These are phyloP conservation scores for Carcharodon carcharias DNA, from an alignment of 2,797 vertebrate genomes.

Conservation along the genomic window DNA sequence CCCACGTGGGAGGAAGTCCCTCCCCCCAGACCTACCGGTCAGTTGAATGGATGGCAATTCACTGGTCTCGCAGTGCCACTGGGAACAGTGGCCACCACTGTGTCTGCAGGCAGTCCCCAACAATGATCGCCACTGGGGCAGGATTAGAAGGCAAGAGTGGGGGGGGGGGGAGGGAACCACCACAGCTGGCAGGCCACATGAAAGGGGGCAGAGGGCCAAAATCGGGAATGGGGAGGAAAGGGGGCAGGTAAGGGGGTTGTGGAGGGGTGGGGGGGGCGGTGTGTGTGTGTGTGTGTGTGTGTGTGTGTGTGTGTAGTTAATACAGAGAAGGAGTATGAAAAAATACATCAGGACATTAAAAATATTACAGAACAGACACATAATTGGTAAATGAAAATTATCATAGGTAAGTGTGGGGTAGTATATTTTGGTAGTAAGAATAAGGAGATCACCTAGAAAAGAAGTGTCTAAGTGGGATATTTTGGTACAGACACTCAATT, in stretches of 20 bases:
- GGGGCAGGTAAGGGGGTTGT: too few relatives aligned
- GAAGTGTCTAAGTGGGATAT: neutral
- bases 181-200: neutral
- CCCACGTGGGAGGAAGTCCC: neutral
- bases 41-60: neutral
- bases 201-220: too few relatives aligned
- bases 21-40: neutral
- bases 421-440: neutral
- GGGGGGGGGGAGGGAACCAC: neutral
- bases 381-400: too few relatives aligned
- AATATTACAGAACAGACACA: too few relatives aligned
- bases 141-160: neutral
- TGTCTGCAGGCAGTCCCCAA: too few relatives aligned
- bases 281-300: too few relatives aligned
- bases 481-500: neutral
- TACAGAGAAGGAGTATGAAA: too few relatives aligned
- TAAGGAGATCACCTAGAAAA: neutral
- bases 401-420: neutral
- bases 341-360: too few relatives aligned
- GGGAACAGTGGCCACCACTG: neutral
- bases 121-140: too few relatives aligned
- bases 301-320: too few relatives aligned
- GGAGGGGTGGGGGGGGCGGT: too few relatives aligned
- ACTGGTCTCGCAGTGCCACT: neutral
- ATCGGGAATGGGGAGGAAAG: too few relatives aligned